phyloP scores from a whole-genome alignment of 1,140 invertebrate genomes.

The Penaeus vannamei region DNA sequence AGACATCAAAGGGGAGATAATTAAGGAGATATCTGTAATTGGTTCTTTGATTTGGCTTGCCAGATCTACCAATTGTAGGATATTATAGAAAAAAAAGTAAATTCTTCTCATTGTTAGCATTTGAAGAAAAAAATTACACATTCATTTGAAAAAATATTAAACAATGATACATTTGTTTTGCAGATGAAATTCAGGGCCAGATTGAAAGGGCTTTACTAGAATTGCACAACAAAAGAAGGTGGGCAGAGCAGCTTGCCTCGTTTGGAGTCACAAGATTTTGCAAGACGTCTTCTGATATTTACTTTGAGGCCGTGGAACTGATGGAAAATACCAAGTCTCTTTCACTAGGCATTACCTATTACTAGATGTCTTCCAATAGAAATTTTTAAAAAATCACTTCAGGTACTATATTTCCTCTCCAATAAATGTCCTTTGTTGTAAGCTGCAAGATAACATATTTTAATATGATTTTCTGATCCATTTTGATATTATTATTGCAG shows the following conservation, averaged over 20 bases:
- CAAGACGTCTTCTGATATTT: conserved; percentile 73
- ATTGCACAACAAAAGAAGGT: conserved; percentile 71
- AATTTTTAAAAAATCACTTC: not conserved
- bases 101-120: too few relatives aligned
- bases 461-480: too few relatives aligned
- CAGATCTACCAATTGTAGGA: too few relatives aligned
- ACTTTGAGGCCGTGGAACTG: conserved; percentile 74
- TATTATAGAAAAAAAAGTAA: too few relatives aligned
- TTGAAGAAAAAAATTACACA: not conserved
- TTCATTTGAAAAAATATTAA: not conserved
- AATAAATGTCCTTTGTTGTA: too few relatives aligned
- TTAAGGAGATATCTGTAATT: too few relatives aligned
- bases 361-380: conserved; percentile 71
- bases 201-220: conserved; percentile 73
- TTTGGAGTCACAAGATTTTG: conserved; percentile 75
- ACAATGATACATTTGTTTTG: conserved; percentile 56
- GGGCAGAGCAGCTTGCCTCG: conserved; percentile 74
- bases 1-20: not conserved
- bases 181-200: conserved; percentile 73
- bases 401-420: too few relatives aligned
- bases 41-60: too few relatives aligned
- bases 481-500: too few relatives aligned
- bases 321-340: conserved; percentile 74
- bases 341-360: conserved; percentile 76
- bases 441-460: too few relatives aligned